Evolutionary conservation across 2,888 invertebrate species (phyloP), one percentile per base, ranked within the genome.

Genomic region (Caenorhabditis sinica): DNA sequence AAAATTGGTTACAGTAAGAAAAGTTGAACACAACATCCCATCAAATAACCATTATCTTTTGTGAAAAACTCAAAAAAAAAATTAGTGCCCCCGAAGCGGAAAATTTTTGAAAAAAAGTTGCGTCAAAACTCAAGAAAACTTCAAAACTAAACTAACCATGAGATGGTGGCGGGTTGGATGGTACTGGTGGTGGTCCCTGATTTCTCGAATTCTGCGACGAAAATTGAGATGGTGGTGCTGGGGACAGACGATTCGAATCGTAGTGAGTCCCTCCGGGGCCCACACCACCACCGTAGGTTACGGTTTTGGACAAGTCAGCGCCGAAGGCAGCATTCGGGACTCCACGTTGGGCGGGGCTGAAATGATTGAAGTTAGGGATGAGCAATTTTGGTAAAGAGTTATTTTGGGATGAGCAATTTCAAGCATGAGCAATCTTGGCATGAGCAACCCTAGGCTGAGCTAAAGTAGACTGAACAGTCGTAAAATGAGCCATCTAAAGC

Each of bases 321-420:
- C 86, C 86, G 61, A 86, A 86, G 25, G 75, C 66, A 0, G 86
- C 85, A 13, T 82, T 83, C 2, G 89, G 89, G 30, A 89, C 88
- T 8, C 89, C 89, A 43, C 89, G 87, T 68, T 81, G 80, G 5
- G 76, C 66, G 13, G 89, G 88, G 65, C 89, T 89, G 79, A 68
- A 89, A 82, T 20, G 15, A 36, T 6, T 36, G 33, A 36, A 36
- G 63, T 36, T 25, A 1, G 11, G 45, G 20, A 11, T 28, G 20
- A 61, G 17, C 2, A 23, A 11, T 66, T 33, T 43, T 66, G 4
- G 11, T 9, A 15, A 25, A n/a, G n/a, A n/a, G n/a, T n/a, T n/a
- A n/a, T n/a, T n/a, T n/a, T n/a, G n/a, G n/a, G n/a, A n/a, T n/a
- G n/a, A n/a, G n/a, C n/a, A n/a, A n/a, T n/a, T 20, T 63, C 63